Base-by-base conservation (phyloP, 2,888 invertebrate genomes). In the Andrena dorsata region DNA sequence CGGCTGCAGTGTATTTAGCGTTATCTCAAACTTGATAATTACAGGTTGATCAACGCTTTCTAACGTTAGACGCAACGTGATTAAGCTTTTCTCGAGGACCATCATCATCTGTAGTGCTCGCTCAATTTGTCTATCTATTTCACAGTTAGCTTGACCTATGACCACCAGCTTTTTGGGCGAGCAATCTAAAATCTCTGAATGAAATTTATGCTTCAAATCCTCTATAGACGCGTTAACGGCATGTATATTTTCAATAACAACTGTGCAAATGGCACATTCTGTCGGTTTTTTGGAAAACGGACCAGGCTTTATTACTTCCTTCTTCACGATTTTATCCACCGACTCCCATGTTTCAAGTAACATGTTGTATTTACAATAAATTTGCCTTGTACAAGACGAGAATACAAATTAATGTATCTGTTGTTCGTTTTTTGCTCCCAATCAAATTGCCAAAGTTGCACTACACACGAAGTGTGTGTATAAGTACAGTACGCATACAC, bases 81-180 rank as follows among this genome's bases (percentile, higher is more conserved):
- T 93, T 2, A 90, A 84, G 85, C 95, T 94, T 2, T 89, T 92
- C 87, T 96, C 96, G 0, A 93, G 93, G 16, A 94, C 89, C 79
- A 94, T 95, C 95, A 96, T 95, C 86, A 94, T 95, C 86, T 94
- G 94, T 32, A 96, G 85, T 2, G 95, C 94, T 86, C 95, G 92
- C 87, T 96, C 96, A 23, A 96, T 92, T 88, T 95, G 95, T 84
- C 93, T 94, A 82, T 96, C 96, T 30, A 95, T 90, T 82, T 94
- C 94, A 30, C 91, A 93, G 80, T 94, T 94, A 0, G 92, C 93
- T 80, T 95, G 94, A 0, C 95, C 96, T 23, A 96, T 95, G 13
- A 94, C 87, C 10, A 92, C 20, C 0, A 58, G 76, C 58, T 91
- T 88, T 35, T 90, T 78, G 0, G 41, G 13, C 2, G 56, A 47